A percentile compares a stretch with the other conserved stretches of the same genome.
Evolutionary conservation across 2,113 vertebrate genomes (phyloP).

Genomic region (Paradoxurus hermaphroditus): DNA sequence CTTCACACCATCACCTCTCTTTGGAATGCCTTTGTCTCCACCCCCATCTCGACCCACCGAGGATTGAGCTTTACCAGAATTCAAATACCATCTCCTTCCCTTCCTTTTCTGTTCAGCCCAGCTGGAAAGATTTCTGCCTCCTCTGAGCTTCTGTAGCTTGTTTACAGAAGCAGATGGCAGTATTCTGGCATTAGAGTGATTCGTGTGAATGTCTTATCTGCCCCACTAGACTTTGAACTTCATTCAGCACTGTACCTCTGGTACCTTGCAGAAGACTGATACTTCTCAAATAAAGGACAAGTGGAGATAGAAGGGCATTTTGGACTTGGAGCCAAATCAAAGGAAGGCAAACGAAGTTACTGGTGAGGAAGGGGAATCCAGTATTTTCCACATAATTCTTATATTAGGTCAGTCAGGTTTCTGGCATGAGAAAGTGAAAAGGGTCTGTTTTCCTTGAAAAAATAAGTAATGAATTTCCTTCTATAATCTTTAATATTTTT

Average conservation of each 20-base stretch:
- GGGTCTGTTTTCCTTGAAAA: slow-evolving; percentile 3
- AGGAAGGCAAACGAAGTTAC: slow-evolving; percentile 15
- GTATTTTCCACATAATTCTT: slow-evolving; percentile 12
- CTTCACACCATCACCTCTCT: not conserved
- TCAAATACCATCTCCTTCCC: not conserved
- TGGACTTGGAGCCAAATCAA: not conserved
- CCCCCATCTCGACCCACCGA: not conserved
- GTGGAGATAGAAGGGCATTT: not conserved
- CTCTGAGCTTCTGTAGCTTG: not conserved
- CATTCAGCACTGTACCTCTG: not conserved
- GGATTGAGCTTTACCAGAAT: not conserved
- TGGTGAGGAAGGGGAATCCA: slow-evolving; percentile 5
- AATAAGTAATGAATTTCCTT: slow-evolving; percentile 19
- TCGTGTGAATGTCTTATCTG: not conserved
- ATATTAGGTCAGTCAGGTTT: slow-evolving; percentile 2
- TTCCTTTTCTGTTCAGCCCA: not conserved
- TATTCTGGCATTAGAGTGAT: not conserved
- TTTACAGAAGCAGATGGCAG: not conserved
- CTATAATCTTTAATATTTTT: slow-evolving; percentile 43
- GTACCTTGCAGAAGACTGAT: not conserved
- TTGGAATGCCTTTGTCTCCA: not conserved
- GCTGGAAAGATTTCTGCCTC: not conserved
- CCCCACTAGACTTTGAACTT: not conserved
- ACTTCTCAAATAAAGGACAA: slow-evolving; percentile 48
- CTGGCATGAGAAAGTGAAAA: not conserved